Conservation (phyloP, 2,113 vertebrate species). For the Coracopsis vasa region DNA sequence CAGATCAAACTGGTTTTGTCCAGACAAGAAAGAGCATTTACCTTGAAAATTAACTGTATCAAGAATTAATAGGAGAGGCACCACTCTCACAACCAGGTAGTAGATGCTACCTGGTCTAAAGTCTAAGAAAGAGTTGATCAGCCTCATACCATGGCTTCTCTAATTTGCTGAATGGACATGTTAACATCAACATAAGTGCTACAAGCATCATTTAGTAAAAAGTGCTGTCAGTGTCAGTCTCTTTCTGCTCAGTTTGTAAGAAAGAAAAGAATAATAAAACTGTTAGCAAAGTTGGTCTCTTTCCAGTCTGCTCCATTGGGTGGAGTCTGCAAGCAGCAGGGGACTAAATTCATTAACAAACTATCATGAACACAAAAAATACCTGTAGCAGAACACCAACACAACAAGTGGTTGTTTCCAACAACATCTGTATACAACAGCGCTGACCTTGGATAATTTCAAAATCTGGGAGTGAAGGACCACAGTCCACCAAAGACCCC, state of each 20-base stretch:
- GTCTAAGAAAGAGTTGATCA: neutral
- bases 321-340: neutral
- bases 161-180: neutral
- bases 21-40: neutral
- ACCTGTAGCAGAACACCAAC: neutral
- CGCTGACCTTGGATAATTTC: neutral
- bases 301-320: neutral
- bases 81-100: neutral
- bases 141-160: neutral
- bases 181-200: neutral
- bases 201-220: neutral
- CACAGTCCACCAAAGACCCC: neutral
- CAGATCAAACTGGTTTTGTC: neutral
- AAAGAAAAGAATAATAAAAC: neutral
- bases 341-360: neutral
- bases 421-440: neutral
- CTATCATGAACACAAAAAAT: neutral
- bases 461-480: neutral
- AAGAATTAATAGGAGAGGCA: neutral
- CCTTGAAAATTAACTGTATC: neutral
- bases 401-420: neutral
- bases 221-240: neutral
- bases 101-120: neutral
- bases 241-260: neutral
- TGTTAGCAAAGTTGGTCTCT: neutral